phyloP scores from a whole-genome alignment of 2,888 invertebrate genomes.

The Perizoma flavofasciatum region DNA sequence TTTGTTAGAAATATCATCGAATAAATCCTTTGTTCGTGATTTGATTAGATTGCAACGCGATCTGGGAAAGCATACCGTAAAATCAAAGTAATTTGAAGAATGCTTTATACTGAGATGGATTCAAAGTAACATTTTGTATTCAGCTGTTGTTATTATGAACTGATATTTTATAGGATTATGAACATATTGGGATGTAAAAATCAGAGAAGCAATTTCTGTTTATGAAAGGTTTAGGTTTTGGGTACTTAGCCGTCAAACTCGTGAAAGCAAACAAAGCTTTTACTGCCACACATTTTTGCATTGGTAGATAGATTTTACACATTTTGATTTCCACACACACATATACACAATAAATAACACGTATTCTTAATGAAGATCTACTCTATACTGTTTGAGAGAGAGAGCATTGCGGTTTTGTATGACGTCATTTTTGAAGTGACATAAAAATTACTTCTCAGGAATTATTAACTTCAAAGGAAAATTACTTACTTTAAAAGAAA shows the following conservation, averaged over 20 bases:
- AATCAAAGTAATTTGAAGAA: constrained; percentile 4
- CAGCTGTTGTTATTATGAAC: constrained; percentile 22
- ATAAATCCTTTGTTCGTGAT: constrained; percentile 1
- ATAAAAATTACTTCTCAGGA: too few relatives aligned
- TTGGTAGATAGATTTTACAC: constrained; percentile 12
- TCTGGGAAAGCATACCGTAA: constrained; percentile 1
- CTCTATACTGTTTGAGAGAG: too few relatives aligned
- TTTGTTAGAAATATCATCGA: constrained; percentile 19
- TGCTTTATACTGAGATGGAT: constrained; percentile 11
- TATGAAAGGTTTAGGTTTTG: constrained; percentile 33
- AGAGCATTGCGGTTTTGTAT: too few relatives aligned
- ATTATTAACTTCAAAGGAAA: too few relatives aligned
- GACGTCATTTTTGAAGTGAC: too few relatives aligned
- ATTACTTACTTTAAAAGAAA: too few relatives aligned
- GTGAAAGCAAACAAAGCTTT: constrained; percentile 33
- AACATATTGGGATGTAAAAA: constrained; percentile 30
- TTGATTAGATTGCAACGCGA: constrained; percentile 4
- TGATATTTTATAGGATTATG: constrained; percentile 30
- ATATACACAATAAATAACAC: constrained; percentile 7
- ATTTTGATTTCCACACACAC: constrained; percentile 13
- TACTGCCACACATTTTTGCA: constrained; percentile 16
- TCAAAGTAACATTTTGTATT: constrained; percentile 5
- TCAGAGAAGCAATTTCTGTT: constrained; percentile 40
- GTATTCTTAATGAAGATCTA: too few relatives aligned
- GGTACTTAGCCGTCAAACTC: constrained; percentile 26